phyloP scores from a whole-genome alignment of 2,888 invertebrate species.

The Acleris literana region DNA sequence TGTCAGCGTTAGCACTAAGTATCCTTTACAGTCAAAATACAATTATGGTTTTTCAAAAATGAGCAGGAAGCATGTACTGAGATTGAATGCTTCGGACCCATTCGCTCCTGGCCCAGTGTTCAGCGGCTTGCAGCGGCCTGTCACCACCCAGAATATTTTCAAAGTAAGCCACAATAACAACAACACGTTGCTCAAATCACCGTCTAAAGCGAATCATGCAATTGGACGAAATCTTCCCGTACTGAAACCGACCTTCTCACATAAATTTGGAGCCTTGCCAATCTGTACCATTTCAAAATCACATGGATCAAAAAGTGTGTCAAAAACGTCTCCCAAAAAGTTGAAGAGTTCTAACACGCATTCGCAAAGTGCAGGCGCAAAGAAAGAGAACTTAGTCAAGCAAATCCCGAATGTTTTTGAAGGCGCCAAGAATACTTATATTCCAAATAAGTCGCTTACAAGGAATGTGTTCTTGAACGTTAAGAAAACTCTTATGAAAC shows the following conservation, averaged over 20 bases:
- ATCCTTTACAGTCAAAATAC: conserved; percentile 69
- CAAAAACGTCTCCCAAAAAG: conserved; percentile 68
- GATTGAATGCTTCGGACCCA: conserved; percentile 71
- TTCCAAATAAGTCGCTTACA: conserved; percentile 73
- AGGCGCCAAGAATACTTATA: conserved; percentile 73
- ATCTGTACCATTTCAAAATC: conserved; percentile 61
- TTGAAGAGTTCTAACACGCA: conserved; percentile 54
- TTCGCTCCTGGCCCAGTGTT: conserved; percentile 81
- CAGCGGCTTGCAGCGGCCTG: conserved; percentile 74
- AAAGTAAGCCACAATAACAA: conserved; percentile 77
- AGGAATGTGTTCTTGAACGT: conserved; percentile 78
- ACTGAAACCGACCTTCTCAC: conserved; percentile 72
- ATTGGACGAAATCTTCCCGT: conserved; percentile 67
- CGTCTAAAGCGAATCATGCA: conserved; percentile 59
- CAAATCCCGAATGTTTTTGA: conserved; percentile 71
- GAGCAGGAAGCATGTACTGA: conserved; percentile 64
- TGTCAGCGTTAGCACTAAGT: conserved; percentile 73
- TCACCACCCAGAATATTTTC: conserved; percentile 74
- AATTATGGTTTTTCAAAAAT: conserved; percentile 71
- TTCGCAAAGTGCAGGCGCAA: conserved; percentile 52
- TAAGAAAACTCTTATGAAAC: conserved; percentile 72
- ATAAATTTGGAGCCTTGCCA: conserved; percentile 77
- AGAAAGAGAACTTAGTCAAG: conserved; percentile 65
- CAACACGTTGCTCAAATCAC: conserved; percentile 71
- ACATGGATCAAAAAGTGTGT: conserved; percentile 59